These are phyloP conservation scores for Caiman crocodilus DNA, from an alignment of 2,797 vertebrate species.

Conservation along the genomic window DNA sequence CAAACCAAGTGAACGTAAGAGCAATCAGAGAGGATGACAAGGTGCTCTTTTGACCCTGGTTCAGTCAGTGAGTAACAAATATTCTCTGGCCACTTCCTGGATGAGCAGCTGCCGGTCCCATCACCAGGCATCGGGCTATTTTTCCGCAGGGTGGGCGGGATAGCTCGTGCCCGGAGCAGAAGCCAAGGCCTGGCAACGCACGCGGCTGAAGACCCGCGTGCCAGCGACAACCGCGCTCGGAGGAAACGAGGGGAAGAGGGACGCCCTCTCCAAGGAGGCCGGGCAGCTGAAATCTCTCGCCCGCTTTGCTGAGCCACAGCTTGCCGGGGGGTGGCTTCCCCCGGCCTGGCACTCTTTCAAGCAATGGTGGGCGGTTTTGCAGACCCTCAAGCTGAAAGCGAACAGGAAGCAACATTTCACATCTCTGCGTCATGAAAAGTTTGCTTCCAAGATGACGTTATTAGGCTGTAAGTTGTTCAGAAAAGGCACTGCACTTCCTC, in stretches of 20 bases:
- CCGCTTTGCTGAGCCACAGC: rapidly evolving
- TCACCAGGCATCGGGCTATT: not conserved
- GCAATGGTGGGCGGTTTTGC: not conserved
- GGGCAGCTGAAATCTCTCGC: not conserved
- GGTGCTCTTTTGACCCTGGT: not conserved
- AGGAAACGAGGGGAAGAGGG: not conserved
- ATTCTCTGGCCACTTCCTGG: slow-evolving; percentile 27
- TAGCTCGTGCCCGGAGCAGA: not conserved
- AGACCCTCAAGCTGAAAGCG: not conserved
- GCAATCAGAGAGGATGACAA: not conserved
- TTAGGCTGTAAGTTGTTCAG: not conserved
- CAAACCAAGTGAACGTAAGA: slow-evolving; percentile 13
- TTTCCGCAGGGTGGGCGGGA: slow-evolving; percentile 8
- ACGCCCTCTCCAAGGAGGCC: rapidly evolving
- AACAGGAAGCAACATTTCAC: not conserved
- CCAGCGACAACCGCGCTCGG: not conserved
- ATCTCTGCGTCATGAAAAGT: not conserved
- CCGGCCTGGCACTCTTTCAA: not conserved
- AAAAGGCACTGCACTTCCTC: not conserved
- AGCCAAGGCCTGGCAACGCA: not conserved
- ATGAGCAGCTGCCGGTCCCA: slow-evolving; percentile 3
- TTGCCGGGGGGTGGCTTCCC: not conserved
- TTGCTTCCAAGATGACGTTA: not conserved
- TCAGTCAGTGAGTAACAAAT: slow-evolving; percentile 28
- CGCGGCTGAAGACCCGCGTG: not conserved